Conservation (phyloP, 2,113 vertebrate species). For the Mus spicilegus region DNA sequence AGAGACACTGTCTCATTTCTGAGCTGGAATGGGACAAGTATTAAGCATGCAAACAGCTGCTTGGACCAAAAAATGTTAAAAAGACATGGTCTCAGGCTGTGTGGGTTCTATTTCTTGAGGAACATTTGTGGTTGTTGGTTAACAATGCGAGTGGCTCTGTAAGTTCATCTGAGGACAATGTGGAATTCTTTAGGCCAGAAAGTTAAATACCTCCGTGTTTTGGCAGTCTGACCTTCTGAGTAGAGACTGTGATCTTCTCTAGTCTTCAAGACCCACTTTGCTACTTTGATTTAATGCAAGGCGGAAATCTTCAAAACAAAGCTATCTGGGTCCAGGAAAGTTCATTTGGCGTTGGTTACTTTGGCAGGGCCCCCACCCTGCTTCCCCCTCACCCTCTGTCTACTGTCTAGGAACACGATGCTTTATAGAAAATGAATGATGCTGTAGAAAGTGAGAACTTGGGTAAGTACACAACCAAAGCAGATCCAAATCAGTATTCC, state of each 20-base stretch:
- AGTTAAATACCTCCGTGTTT: slow-evolving; percentile 70
- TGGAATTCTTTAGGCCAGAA: slow-evolving; percentile 66
- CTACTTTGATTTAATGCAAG: slow-evolving; percentile 76
- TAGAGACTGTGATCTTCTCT: slow-evolving; percentile 66
- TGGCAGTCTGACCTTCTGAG: slow-evolving; percentile 66
- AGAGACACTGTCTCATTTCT: slow-evolving; percentile 19
- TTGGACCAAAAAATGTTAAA: slow-evolving; percentile 56
- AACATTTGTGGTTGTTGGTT: slow-evolving; percentile 71
- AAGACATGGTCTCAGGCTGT: slow-evolving; percentile 47
- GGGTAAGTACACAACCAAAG: slow-evolving; percentile 77
- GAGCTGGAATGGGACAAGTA: slow-evolving; percentile 19
- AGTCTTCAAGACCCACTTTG: slow-evolving; percentile 69
- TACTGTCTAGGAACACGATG: slow-evolving; percentile 68
- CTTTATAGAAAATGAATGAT: slow-evolving; percentile 82
- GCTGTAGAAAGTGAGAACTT: slow-evolving; percentile 81
- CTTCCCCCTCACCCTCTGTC: slow-evolving; percentile 27
- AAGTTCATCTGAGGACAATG: slow-evolving; percentile 81
- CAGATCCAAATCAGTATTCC: slow-evolving; percentile 72
- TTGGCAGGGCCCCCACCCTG: slow-evolving; percentile 24
- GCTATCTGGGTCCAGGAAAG: slow-evolving; percentile 67
- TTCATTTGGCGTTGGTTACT: slow-evolving; percentile 84
- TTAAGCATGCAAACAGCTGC: slow-evolving; percentile 69
- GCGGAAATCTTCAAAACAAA: slow-evolving; percentile 81
- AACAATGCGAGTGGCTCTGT: slow-evolving; percentile 77
- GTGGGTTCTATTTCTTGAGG: slow-evolving; percentile 77